These are phyloP conservation scores for Pristionchus exspectatus DNA, from an alignment of 2,888 invertebrate species.

Conservation along the genomic window DNA sequence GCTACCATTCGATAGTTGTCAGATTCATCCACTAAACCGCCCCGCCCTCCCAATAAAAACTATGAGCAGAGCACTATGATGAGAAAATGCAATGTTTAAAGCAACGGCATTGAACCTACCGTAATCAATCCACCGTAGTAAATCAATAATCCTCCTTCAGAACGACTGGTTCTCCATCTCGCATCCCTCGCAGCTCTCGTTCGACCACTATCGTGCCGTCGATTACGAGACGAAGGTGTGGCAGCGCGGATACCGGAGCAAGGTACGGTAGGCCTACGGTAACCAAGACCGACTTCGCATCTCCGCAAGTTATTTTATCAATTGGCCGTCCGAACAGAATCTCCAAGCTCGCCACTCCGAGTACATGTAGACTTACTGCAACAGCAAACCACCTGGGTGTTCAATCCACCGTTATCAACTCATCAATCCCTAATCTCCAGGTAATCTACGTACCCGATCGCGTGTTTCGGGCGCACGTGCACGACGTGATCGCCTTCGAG, in stretches of 20 bases:
- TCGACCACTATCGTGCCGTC: conserved; percentile 23
- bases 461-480: conserved; percentile 52
- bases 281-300: too few relatives aligned
- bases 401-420: background rate
- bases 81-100: too few relatives aligned
- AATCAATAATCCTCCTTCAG: background rate
- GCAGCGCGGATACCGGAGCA: conserved; percentile 45
- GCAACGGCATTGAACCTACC: too few relatives aligned
- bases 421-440: conserved; percentile 24
- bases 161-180: conserved; percentile 35
- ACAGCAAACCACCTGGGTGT: too few relatives aligned
- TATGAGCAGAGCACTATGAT: too few relatives aligned
- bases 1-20: background rate
- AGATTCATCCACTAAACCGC: background rate
- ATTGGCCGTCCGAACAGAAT: too few relatives aligned
- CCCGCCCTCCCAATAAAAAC: too few relatives aligned
- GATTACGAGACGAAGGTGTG: conserved; percentile 49
- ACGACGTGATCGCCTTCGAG: conserved; percentile 51
- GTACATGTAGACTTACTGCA: too few relatives aligned
- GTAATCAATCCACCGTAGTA: too few relatives aligned
- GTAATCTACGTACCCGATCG: conserved; percentile 47
- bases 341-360: too few relatives aligned
- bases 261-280: conserved; percentile 10
- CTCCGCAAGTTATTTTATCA: too few relatives aligned
- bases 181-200: conserved; percentile 42